A percentile compares a stretch with the other conserved stretches of the same genome.
Evolutionary conservation across 2,113 vertebrate species (phyloP).

Genomic region (Anolis sagrei): DNA sequence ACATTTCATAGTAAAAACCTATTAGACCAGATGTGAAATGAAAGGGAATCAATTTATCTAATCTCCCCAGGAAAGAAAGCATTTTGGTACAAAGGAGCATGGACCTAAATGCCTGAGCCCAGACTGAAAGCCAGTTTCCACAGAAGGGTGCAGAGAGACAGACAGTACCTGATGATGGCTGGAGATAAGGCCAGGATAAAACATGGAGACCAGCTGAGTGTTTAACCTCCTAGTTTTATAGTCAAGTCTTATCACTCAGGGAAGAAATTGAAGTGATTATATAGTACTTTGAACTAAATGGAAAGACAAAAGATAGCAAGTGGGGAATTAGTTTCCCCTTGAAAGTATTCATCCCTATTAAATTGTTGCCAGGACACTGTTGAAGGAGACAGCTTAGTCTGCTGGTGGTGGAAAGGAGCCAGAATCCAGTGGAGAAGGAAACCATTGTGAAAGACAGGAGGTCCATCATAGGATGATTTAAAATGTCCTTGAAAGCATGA

Average conservation of each 20-base stretch:
- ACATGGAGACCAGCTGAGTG: constrained; percentile 31
- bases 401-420: background rate
- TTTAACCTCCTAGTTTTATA: constrained; percentile 41
- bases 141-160: constrained; percentile 43
- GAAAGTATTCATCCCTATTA: constrained; percentile 50
- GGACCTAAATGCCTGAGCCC: constrained; percentile 49
- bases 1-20: constrained; percentile 51
- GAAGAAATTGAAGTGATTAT: constrained; percentile 63
- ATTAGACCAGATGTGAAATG: constrained; percentile 56
- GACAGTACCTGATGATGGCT: constrained; percentile 53
- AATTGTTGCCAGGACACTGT: constrained; percentile 43
- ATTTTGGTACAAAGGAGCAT: constrained; percentile 48
- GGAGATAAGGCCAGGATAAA: constrained; percentile 53
- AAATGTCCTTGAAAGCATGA: too few species aligned
- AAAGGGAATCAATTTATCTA: constrained; percentile 68
- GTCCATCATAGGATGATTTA: too few species aligned
- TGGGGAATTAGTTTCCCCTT: constrained; percentile 54
- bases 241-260: constrained; percentile 26
- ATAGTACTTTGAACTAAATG: constrained; percentile 64
- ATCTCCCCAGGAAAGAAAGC: constrained; percentile 65
- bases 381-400: background rate
- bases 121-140: constrained; percentile 45
- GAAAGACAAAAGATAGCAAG: constrained; percentile 48
- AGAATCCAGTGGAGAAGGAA: background rate
- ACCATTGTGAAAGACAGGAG: too few species aligned